Conservation (phyloP, 2,888 invertebrate genomes). For the Spilarctia lutea region DNA sequence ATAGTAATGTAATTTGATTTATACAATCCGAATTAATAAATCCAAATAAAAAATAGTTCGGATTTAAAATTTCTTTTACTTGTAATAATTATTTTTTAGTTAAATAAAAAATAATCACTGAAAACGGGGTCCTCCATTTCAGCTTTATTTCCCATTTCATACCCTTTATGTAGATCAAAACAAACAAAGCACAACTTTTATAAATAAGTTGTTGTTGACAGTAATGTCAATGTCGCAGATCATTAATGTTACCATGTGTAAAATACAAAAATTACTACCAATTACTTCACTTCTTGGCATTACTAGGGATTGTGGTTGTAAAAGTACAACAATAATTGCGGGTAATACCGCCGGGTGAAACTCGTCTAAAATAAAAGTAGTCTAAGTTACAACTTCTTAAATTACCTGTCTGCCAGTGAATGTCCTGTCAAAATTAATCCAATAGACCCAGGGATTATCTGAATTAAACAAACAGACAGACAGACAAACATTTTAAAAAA, state of each 20-base stretch:
- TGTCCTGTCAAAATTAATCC: no score
- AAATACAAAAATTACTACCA: neutral
- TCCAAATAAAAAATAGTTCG: neutral
- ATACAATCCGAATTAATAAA: neutral
- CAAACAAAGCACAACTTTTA: neutral
- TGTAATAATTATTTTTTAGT: neutral
- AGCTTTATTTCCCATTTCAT: neutral
- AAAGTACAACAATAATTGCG: no score
- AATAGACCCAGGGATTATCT: no score
- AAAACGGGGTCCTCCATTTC: rapidly evolving
- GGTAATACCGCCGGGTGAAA: no score
- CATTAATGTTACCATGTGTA: neutral
- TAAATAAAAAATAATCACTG: neutral
- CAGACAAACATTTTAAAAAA: no score
- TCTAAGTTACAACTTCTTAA: no score
- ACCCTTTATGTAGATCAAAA: neutral
- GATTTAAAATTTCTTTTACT: neutral
- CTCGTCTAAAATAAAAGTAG: no score
- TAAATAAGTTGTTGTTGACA: neutral
- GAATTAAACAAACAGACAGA: no score
- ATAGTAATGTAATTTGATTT: neutral
- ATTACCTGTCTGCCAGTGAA: no score
- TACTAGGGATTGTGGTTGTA: no score
- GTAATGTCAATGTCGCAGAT: neutral
- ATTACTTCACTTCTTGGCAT: neutral